A percentile compares a stretch with the other conserved stretches of the same genome.
Conservation (phyloP, 2,888 invertebrate genomes). For the Archips xylosteana region DNA sequence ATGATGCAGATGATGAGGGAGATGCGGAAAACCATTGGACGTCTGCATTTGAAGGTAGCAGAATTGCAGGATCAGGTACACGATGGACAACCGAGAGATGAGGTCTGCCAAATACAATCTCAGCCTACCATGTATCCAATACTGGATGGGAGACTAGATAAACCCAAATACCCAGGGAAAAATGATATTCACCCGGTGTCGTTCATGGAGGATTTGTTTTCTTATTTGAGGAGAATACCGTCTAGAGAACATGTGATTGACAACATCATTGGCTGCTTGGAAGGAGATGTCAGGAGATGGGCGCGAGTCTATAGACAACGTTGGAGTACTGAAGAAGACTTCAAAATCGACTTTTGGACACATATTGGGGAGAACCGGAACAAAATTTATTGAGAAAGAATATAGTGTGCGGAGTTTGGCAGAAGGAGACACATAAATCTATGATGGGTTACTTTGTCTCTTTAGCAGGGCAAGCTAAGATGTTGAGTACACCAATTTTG, state of each 20-base stretch:
- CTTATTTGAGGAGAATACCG: too few relatives aligned
- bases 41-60: too few relatives aligned
- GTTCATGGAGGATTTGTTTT: too few relatives aligned
- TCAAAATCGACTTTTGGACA: background rate
- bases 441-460: conserved; percentile 4
- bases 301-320: background rate
- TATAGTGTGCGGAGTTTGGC: background rate
- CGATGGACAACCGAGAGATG: too few relatives aligned
- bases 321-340: background rate
- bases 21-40: too few relatives aligned
- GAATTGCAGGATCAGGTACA: too few relatives aligned
- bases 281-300: background rate
- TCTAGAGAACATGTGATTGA: background rate
- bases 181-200: too few relatives aligned
- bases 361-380: conserved; percentile 2
- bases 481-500: background rate
- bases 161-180: too few relatives aligned
- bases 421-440: background rate
- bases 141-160: too few relatives aligned
- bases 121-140: too few relatives aligned
- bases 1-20: too few relatives aligned
- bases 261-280: background rate
- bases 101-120: too few relatives aligned
- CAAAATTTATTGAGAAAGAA: conserved; percentile 5
- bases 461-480: background rate